Base-by-base conservation (phyloP, 2,797 vertebrate species). In the Dendrocincla tyrannina region DNA sequence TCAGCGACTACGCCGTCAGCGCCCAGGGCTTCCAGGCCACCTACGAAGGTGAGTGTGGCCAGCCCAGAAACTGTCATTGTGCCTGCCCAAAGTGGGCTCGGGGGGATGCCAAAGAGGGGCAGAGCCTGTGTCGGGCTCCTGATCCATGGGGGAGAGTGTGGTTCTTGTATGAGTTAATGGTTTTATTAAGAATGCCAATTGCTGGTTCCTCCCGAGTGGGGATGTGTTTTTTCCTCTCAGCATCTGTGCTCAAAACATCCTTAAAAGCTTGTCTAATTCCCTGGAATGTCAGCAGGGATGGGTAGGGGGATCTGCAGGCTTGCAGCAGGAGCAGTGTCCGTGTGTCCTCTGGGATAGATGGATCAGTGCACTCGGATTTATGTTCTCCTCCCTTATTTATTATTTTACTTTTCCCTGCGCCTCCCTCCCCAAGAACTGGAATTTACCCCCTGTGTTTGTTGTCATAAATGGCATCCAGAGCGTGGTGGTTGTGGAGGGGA, bases 1-100 rank as follows among this genome's bases (percentile, higher is more conserved):
- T 99, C 88, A 99, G 99, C 0, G 99, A 99, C 98, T 99, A 99
- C 3, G 99, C 99, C 0, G 99, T 99, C 96, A 99, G 99, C 7
- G 99, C 99, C 52, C 99, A 99, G 97, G 99, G 99, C 95, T 99
- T 99, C 97, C 99, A 98, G 88, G 99, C 99, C 30, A 97, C 63
- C 97, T 99, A 99, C 10, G 99, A 99, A 99, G 99, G 99, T 99
- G 98, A 98, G 96, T 92, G 35, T 60, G 18, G 37, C 59, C 59
- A 28, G 37, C 58, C 58, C 58, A 13, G 24, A 6, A 8, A 25
- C 10, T 17, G 20, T 3, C 11, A 46, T 6, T 46, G 44, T 46
- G 44, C 44, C 44, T 46, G 58, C 58, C 58, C 58, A 37, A 4
- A 18, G 8, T 12, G 2, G 13, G 9, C 18, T 27, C 15, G 4